Base-by-base conservation (phyloP, 2,888 invertebrate genomes). In the Poecilus cupreus region DNA sequence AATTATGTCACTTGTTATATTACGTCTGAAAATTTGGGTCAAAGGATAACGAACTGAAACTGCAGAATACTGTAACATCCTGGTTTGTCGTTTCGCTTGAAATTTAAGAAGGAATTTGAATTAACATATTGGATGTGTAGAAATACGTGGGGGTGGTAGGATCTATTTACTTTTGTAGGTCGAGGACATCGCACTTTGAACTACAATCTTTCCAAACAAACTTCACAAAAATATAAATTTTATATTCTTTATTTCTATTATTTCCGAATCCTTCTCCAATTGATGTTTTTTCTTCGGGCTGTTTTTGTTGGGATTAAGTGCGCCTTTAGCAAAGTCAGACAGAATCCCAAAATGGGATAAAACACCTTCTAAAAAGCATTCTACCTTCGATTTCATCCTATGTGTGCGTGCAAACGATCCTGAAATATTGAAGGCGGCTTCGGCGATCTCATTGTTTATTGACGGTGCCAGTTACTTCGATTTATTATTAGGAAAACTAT, bases 381-480 rank as follows among this genome's bases (percentile, higher is more conserved):
- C 37, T 16, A 16, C 64, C 64, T 68, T 68, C 37, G 32, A 68
- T 68, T 37, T 37, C 64, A 60, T 13, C 32, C 22, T 10, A 54
- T 22, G 64, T 68, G 37, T 68, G 32, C 37, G 64, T 39, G 64
- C 16, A 26, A 60, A 16, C 37, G 18, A 68, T 37, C 37, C 32
- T 68, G 39, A 68, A 68, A 68, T 26, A 37, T 68, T 68, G 64
- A 68, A 11, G 11, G 32, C 13, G 32, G 16, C 13, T 60, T 32
- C 37, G 64, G 37, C 37, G 64, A 68, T 68, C 64, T 68, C 64
- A n/a, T 68, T 68, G 64, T 68, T 68, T 68, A 68, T 68, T 68
- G 32, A 68, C 37, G 5, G 37, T 68, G 5, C 8, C 16, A 37
- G 37, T 37, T 37, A 37, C 64, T 68, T 68, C 64, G 64, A 68